These are phyloP conservation scores for Chesias legatella DNA, from an alignment of 2,888 invertebrate species.

Conservation along the genomic window DNA sequence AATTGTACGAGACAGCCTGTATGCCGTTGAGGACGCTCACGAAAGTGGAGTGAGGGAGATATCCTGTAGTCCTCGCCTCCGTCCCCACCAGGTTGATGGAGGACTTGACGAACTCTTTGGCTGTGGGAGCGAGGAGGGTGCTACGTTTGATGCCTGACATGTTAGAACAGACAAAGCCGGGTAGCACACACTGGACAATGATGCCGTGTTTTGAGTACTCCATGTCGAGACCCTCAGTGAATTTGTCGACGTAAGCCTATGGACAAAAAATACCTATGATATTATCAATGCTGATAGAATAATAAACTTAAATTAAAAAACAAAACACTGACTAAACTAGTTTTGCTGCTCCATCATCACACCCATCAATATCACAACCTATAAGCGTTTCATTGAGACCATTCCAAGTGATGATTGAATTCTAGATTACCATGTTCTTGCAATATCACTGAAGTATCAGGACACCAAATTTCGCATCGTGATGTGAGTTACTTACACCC, in stretches of 20 bases:
- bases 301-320: too few relatives aligned
- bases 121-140: constrained; percentile 87
- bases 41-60: constrained; percentile 85
- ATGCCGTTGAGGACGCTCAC: constrained; percentile 71
- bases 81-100: constrained; percentile 87
- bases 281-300: too few relatives aligned
- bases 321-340: too few relatives aligned
- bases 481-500: too few relatives aligned
- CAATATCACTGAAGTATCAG: too few relatives aligned
- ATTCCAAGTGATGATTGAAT: too few relatives aligned
- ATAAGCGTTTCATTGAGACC: too few relatives aligned
- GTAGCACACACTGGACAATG: constrained; percentile 89
- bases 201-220: constrained; percentile 88
- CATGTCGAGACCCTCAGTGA: constrained; percentile 86
- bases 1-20: constrained; percentile 70
- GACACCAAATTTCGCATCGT: too few relatives aligned
- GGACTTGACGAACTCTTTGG: constrained; percentile 85
- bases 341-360: too few relatives aligned
- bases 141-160: constrained; percentile 90
- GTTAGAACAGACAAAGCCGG: constrained; percentile 95
- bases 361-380: too few relatives aligned
- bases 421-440: too few relatives aligned
- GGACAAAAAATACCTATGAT: neutral
- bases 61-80: constrained; percentile 85
- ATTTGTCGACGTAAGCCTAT: constrained; percentile 90